Conservation (phyloP, 2,113 vertebrate genomes). For the Toxotes chatareus region DNA sequence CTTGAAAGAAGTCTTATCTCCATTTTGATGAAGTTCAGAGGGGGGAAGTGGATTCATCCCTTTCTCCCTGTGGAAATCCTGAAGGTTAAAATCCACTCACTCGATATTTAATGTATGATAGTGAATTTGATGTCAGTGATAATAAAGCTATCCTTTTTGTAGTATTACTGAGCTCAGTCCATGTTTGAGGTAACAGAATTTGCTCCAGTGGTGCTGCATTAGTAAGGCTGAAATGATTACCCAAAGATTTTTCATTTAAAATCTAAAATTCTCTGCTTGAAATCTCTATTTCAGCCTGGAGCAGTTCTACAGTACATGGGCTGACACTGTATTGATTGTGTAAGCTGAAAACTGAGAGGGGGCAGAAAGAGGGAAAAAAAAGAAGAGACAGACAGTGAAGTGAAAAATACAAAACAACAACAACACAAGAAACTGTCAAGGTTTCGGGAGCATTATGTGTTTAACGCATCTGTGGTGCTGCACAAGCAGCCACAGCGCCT, state of each 20-base stretch:
- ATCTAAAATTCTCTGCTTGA: constrained; percentile 19
- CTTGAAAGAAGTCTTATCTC: constrained; percentile 79
- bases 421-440: background rate
- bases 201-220: background rate
- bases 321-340: background rate
- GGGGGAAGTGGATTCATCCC: constrained; percentile 71
- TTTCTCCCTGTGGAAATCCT: constrained; percentile 59
- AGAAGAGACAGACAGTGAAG: background rate
- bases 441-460: background rate
- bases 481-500: background rate
- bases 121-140: constrained; percentile 65
- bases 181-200: constrained; percentile 16
- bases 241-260: constrained; percentile 24
- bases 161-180: constrained; percentile 1
- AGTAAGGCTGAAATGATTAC: constrained; percentile 14
- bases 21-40: constrained; percentile 77
- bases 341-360: constrained; percentile 1
- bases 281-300: constrained; percentile 1
- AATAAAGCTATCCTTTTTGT: constrained; percentile 53
- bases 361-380: background rate
- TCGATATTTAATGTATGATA: constrained; percentile 75
- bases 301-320: background rate
- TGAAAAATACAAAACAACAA: background rate
- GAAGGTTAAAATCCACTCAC: constrained; percentile 74
- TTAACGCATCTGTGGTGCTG: background rate